Evolutionary conservation across 2,888 invertebrate genomes (phyloP).

Genomic region (Sphinx pinastri): DNA sequence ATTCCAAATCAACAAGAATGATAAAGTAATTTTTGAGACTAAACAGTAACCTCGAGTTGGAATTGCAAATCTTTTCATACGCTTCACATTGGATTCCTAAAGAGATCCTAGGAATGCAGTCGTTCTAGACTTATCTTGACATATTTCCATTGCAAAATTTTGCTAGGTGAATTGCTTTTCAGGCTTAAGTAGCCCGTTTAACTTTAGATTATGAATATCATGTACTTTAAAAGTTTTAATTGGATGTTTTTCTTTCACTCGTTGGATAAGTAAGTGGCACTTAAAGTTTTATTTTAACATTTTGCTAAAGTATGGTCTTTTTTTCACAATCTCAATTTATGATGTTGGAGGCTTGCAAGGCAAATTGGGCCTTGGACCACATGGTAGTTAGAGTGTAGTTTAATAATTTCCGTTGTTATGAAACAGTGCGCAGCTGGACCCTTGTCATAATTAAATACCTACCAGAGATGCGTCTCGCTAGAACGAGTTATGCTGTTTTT

Average conservation of each 20-base stretch:
- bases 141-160: background rate
- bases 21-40: background rate
- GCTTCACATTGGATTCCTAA: background rate
- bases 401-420: no score
- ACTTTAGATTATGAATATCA: background rate
- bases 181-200: background rate
- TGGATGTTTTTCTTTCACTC: background rate
- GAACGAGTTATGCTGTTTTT: no score
- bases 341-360: no score
- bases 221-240: background rate
- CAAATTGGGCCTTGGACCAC: no score
- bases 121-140: background rate
- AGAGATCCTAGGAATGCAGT: background rate
- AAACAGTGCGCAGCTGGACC: no score
- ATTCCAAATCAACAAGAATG: background rate
- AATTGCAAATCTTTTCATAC: constrained; percentile 10
- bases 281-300: background rate
- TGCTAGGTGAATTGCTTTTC: background rate
- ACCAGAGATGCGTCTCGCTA: no score
- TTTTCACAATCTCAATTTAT: no score
- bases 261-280: background rate
- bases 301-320: background rate
- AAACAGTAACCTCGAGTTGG: background rate
- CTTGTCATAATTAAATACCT: no score
- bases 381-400: no score